A percentile compares a stretch with the other conserved stretches of the same genome.
Conservation (phyloP, 2,888 invertebrate species). For the Brenthis ino region DNA sequence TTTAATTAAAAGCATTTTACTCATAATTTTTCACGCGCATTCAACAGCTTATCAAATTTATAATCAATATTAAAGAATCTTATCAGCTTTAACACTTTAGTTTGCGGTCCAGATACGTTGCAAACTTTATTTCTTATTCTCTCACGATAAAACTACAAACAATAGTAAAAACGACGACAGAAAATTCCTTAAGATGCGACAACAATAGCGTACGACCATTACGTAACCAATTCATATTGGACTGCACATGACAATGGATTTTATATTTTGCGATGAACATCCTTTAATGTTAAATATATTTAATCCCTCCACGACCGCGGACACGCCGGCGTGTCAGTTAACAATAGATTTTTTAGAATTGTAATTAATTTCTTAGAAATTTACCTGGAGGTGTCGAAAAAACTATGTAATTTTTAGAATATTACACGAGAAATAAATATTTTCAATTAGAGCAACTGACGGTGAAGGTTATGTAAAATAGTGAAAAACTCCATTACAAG, state of each 20-base stretch:
- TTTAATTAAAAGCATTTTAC: no score
- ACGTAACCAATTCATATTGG: constrained; percentile 31
- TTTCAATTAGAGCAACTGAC: no score
- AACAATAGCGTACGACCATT: constrained; percentile 27
- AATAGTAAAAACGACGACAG: constrained; percentile 17
- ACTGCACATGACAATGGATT: constrained; percentile 23
- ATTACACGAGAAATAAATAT: no score
- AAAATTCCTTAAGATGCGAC: constrained; percentile 21
- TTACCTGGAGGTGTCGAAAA: no score
- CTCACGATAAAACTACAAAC: constrained; percentile 8
- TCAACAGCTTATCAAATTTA: no score
- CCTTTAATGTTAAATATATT: not conserved
- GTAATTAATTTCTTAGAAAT: no score
- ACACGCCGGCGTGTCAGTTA: no score
- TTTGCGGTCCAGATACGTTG: not conserved
- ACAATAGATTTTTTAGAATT: no score
- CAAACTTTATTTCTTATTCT: not conserved
- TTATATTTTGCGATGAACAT: constrained; percentile 17
- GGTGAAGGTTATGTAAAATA: not conserved
- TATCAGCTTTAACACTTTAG: not conserved
- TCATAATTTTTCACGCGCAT: no score
- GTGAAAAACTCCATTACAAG: not conserved
- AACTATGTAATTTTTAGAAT: no score
- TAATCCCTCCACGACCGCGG: no score
- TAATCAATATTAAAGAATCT: not conserved